Evolutionary conservation across 2,113 vertebrate species (phyloP), one percentile per base, ranked within the genome.

Genomic region (Melanocharis versteri): DNA sequence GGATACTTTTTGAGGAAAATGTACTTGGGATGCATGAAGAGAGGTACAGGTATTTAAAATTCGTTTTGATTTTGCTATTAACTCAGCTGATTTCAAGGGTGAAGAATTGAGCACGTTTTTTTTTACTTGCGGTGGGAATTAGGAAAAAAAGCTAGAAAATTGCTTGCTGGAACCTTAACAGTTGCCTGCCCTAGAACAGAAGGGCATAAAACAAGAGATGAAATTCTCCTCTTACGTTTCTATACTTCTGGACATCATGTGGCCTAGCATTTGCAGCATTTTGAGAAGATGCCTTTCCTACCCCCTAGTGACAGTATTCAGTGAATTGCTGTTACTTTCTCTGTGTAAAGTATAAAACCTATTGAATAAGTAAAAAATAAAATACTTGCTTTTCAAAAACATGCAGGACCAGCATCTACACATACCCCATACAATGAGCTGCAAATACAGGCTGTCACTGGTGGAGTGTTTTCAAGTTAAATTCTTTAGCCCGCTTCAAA

Each of bases 91-190:
- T 77, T 60, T 70, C 28, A 65, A 37, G 33, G 20, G 3, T 45
- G 31, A 90, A 65, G 7, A 53, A 45, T 77, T 40, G 57, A 56
- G 8, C 6, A 2, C 0, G 0, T 54, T 10, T 31, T 76, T 3
- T 75, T 62, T 9, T 45, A n/a, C 33, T 65, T 80, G 42, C 11
- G 50, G 18, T 31, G 18, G 10, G 5, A 92, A 57, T 28, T 53
- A 64, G 17, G 13, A 35, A 79, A 75, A 27, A 30, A 48, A 33
- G 2, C 15, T 37, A 37, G 31, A 60, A 85, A 86, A 39, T n/a
- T n/a, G n/a, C 31, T 68, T 65, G 22, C 23, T 68, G 30, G 33
- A 69, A 15, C 9, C 21, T 47, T 26, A 64, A 18, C 0, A 0
- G 3, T 39, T 65, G 13, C 27, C 13, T 42, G 10, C 17, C 35